These are phyloP conservation scores for Bombus impatiens DNA, from an alignment of 1,140 invertebrate species.

Conservation along the genomic window DNA sequence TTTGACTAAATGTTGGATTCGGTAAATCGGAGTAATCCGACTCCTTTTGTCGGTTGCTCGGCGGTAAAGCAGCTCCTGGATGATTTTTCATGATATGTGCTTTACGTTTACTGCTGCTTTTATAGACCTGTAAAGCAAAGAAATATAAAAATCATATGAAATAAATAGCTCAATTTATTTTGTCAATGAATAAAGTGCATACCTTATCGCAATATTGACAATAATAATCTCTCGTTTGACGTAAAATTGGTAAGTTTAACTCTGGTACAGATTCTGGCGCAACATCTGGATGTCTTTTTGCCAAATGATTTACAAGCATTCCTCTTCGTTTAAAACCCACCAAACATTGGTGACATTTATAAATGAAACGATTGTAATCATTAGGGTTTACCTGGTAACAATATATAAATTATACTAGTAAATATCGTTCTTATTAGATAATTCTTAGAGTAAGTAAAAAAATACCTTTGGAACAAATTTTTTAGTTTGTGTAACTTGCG, in stretches of 20 bases:
- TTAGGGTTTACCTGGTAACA: conserved; percentile 84
- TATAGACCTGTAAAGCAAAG: conserved; percentile 85
- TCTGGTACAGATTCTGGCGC: conserved; percentile 90
- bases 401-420: conserved; percentile 24
- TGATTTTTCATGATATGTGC: conserved; percentile 93
- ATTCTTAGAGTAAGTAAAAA: conserved; percentile 9
- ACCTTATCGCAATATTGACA: conserved; percentile 94
- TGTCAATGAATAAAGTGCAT: neutral
- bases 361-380: conserved; percentile 90
- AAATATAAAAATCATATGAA: neutral
- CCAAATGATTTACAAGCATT: conserved; percentile 93
- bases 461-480: conserved; percentile 85
- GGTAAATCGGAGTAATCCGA: conserved; percentile 81
- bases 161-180: neutral
- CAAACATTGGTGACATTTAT: conserved; percentile 91
- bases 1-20: conserved; percentile 87
- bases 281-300: conserved; percentile 92
- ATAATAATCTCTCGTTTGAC: conserved; percentile 91
- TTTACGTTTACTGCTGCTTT: conserved; percentile 93
- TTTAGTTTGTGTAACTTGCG: conserved; percentile 78
- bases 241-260: conserved; percentile 91
- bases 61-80: conserved; percentile 89
- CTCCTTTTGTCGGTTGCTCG: conserved; percentile 83
- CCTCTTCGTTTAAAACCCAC: conserved; percentile 92
- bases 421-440: neutral